Evolutionary conservation across 2,888 invertebrate genomes (phyloP), one percentile per base, ranked within the genome.

Genomic region (Dione vanillae): DNA sequence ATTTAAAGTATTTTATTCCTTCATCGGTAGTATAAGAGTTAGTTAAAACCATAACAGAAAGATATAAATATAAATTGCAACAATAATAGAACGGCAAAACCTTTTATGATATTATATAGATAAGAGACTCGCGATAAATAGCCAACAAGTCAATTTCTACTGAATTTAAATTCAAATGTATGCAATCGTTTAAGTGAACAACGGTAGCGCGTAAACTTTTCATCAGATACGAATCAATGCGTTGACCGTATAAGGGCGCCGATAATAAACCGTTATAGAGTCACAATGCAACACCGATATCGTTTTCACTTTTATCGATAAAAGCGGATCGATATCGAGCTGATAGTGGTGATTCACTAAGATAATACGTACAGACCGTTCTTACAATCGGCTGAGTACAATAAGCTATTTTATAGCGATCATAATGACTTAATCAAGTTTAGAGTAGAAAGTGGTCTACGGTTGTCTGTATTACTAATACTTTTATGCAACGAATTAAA

Each of bases 251-350:
- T 79, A 80, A 77, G 78, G 75, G 76, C 73, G 72, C 65, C 74
- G 74, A 75, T 78, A 79, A 79, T 76, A 75, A 78, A 77, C 78
- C 73, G 77, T 77, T 75, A 78, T 76, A 79, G 77, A 67, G 76
- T 73, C 78, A 83, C 80, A 82, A 80, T 78, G 77, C 68, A 77
- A 80, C 80, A 76, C 81, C 82, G 80, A 84, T 85, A 84, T 81
- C 80, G 82, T 84, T 85, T 86, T 85, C 83, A 84, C 82, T 83
- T 83, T 85, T 85, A 90, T 89, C 90, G 88, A 89, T 86, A 85
- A 83, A 82, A 85, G 83, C 78, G 78, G 78, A 82, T 85, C 83
- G 83, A 86, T 84, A 81, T 79, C 76, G 77, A 76, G 75, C 69
- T 79, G 82, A 85, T 85, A 80, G 79, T 79, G 80, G 83, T 85